Percentiles rank a stretch among this genome's conserved stretches.
Evolutionary conservation across 64 coral and sea anemone genomes (phyloP).

Genomic region (Orbicella faveolata): DNA sequence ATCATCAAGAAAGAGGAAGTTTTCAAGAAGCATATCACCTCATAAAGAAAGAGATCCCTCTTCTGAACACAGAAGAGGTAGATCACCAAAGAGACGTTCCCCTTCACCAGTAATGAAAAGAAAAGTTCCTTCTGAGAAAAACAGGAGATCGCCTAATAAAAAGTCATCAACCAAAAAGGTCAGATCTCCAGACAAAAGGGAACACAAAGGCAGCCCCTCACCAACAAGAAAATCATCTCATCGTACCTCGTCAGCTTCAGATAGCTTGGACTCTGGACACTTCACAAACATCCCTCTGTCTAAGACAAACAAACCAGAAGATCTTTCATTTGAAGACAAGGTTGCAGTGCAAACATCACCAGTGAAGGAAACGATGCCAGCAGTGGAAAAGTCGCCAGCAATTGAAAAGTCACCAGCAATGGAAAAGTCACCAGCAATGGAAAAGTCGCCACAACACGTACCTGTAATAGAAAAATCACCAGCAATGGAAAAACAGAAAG

Average conservation of each 20-base stretch:
- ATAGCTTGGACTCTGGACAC: conserved; percentile 35
- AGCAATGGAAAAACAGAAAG: not conserved
- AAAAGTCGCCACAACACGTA: too few relatives aligned
- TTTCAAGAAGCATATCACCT: conserved; percentile 1
- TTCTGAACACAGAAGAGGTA: conserved; percentile 5
- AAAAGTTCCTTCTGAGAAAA: not conserved
- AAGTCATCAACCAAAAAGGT: not conserved
- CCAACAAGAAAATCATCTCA: not conserved
- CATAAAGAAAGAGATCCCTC: not conserved
- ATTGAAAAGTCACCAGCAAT: not conserved
- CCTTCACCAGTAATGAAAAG: conserved; percentile 1
- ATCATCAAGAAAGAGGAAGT: not conserved
- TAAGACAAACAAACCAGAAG: conserved; percentile 14
- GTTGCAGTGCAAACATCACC: not conserved
- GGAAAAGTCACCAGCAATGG: too few relatives aligned
- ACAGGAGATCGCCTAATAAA: not conserved
- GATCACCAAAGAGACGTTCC: conserved; percentile 7
- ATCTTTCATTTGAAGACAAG: not conserved
- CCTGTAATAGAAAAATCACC: not conserved
- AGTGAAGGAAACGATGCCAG: not conserved
- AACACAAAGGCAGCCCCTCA: not conserved
- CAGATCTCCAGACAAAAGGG: not conserved
- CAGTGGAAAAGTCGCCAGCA: too few relatives aligned
- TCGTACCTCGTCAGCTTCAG: conserved; percentile 20
- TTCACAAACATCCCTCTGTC: conserved; percentile 29